Conservation (phyloP, 2,888 invertebrate species). For the Spialia ferax region DNA sequence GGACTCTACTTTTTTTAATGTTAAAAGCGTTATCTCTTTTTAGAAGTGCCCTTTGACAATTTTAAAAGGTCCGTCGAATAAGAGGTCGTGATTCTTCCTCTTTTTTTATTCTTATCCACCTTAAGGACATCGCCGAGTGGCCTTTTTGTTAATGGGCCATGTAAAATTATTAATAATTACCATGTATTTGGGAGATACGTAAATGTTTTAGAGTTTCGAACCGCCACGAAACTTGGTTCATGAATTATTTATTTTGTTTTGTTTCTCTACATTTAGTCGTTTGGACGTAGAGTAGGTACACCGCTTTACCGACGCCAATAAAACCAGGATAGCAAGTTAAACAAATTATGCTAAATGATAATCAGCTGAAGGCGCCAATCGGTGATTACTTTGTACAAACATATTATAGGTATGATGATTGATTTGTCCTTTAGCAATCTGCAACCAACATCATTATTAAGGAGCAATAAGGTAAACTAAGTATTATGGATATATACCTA, state of each 20-base stretch:
- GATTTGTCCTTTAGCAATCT: constrained; percentile 3
- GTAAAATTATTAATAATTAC: constrained; percentile 70
- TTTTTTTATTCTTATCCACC: constrained; percentile 54
- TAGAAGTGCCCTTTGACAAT: constrained; percentile 74
- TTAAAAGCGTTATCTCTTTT: constrained; percentile 74
- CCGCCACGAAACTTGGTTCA: constrained; percentile 37
- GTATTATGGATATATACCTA: too few relatives aligned
- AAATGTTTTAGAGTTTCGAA: constrained; percentile 43
- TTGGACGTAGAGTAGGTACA: constrained; percentile 14
- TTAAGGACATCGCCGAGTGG: constrained; percentile 54
- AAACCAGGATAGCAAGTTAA: constrained; percentile 36
- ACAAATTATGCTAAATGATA: constrained; percentile 47
- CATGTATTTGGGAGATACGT: constrained; percentile 36
- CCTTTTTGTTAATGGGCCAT: constrained; percentile 64
- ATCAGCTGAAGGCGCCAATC: constrained; percentile 46
- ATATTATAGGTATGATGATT: neutral
- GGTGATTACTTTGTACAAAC: constrained; percentile 16
- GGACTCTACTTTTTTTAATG: constrained; percentile 70
- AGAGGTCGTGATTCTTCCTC: constrained; percentile 56
- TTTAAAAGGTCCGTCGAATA: constrained; percentile 68
- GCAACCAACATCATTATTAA: neutral
- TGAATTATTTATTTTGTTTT: constrained; percentile 42
- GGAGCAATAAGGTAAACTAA: too few relatives aligned
- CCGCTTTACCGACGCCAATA: constrained; percentile 32
- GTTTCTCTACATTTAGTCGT: constrained; percentile 21